These are phyloP conservation scores for Tetramorium alpestre DNA, from an alignment of 1,140 invertebrate species.

Conservation along the genomic window DNA sequence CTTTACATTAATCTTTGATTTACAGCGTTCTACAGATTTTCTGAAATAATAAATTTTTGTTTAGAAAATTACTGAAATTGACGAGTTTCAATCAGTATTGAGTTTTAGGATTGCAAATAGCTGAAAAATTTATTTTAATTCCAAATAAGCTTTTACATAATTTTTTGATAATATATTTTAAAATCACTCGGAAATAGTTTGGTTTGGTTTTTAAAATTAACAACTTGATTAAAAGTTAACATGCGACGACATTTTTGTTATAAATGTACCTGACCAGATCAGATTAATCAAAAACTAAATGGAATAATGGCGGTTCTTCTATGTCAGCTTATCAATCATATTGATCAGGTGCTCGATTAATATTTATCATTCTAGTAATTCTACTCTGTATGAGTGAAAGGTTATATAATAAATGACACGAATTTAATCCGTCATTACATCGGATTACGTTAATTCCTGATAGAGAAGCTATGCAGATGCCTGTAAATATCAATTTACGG, in stretches of 20 bases:
- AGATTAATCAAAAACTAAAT: conserved; percentile 3
- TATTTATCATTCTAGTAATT: conserved; percentile 28
- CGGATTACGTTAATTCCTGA: conserved; percentile 11
- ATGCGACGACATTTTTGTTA: background rate
- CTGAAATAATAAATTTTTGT: background rate
- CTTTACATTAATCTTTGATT: background rate
- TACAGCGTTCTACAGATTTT: background rate
- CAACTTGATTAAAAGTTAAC: background rate
- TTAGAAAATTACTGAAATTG: background rate
- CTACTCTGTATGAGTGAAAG: conserved; percentile 1
- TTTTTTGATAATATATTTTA: background rate
- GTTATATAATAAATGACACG: conserved; percentile 24
- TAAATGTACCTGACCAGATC: background rate
- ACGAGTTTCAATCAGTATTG: background rate
- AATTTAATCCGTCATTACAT: conserved; percentile 44
- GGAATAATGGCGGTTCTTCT: conserved; percentile 4
- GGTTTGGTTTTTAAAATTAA: background rate
- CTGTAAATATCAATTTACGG: conserved; percentile 34
- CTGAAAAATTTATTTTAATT: background rate
- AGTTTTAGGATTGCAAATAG: background rate
- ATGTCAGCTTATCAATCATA: conserved; percentile 9
- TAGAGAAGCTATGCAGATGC: background rate
- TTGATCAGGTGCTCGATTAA: conserved; percentile 12
- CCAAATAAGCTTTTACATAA: background rate
- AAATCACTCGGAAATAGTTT: background rate